phyloP scores from a whole-genome alignment of 2,797 vertebrate genomes.

The Chelmon rostratus region DNA sequence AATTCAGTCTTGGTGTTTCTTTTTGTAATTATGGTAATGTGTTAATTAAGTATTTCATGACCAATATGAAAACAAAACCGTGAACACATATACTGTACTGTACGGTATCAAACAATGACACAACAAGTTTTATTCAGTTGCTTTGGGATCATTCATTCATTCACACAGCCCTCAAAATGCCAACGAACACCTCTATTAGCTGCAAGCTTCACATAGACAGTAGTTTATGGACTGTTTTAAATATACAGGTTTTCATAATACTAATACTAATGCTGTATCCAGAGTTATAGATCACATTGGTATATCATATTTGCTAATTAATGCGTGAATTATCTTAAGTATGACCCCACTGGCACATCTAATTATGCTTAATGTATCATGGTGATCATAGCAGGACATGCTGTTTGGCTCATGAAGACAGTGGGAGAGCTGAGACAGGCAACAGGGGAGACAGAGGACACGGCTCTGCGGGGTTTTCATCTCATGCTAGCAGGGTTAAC shows the following conservation, averaged over 20 bases:
- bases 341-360: slow-evolving; percentile 65
- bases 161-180: not conserved
- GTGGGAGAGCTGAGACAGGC: slow-evolving; percentile 44
- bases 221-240: not conserved
- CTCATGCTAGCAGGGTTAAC: slow-evolving; percentile 58
- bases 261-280: too few species aligned
- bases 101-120: not conserved
- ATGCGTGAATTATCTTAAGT: slow-evolving; percentile 65
- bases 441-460: slow-evolving; percentile 55
- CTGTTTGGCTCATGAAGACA: slow-evolving; percentile 59
- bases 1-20: not conserved
- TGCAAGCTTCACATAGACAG: not conserved
- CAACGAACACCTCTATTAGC: not conserved
- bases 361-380: slow-evolving; percentile 69
- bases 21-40: not conserved
- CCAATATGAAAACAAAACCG: not conserved
- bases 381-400: slow-evolving; percentile 67
- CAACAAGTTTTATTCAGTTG: too few species aligned
- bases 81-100: not conserved
- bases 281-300: slow-evolving; percentile 1
- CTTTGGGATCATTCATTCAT: not conserved
- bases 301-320: slow-evolving; percentile 69
- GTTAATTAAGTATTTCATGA: not conserved
- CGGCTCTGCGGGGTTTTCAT: slow-evolving; percentile 54
- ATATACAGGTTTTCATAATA: not conserved